Base-by-base conservation (phyloP, 2,888 invertebrate genomes). In the Conus canariensis region DNA sequence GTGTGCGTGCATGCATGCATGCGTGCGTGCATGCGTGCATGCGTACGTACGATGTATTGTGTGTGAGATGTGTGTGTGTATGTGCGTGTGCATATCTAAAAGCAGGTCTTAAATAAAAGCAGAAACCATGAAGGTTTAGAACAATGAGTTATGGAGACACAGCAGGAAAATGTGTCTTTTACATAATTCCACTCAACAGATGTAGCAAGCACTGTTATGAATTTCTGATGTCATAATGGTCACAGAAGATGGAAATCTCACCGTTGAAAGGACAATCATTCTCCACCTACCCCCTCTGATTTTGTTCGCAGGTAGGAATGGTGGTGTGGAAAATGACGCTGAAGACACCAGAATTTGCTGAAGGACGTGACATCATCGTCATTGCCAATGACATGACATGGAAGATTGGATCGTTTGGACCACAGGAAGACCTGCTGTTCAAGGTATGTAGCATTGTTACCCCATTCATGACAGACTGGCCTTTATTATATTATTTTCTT, bases 361-460 rank as follows among this genome's bases (percentile, higher is more conserved):
- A 97, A 30, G 99, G 99, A 0, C 97, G 99, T 1, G 98, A 99
- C 94, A 97, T 99, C 12, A 98, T 99, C 93, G 97, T 99, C 0
- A 99, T 99, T 94, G 98, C 99, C n/a, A 99, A 99, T 96, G 99
- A 99, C 96, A 97, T 99, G 88, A 99, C 99, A 0, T 97, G 97
- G 97, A 97, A 98, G 93, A 99, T 99, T 96, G 99, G 99, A 25
- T 99, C 99, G 0, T 99, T 99, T 96, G 99, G 99, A 30, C 98
- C 98, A 0, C 97, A 97, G 92, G 99, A 99, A 96, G 99, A 99
- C 96, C 97, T 98, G 93, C 97, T 99, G 0, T 99, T 98, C 96
- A 97, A 95, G 94, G 96, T 96, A 16, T 25, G 25, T 16, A 22
- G 22, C 77, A 30, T 30, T 77, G 77, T 45, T 45, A 45, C 45